These are phyloP conservation scores for Nixonia krombeini DNA, from an alignment of 1,140 invertebrate genomes.

Conservation along the genomic window DNA sequence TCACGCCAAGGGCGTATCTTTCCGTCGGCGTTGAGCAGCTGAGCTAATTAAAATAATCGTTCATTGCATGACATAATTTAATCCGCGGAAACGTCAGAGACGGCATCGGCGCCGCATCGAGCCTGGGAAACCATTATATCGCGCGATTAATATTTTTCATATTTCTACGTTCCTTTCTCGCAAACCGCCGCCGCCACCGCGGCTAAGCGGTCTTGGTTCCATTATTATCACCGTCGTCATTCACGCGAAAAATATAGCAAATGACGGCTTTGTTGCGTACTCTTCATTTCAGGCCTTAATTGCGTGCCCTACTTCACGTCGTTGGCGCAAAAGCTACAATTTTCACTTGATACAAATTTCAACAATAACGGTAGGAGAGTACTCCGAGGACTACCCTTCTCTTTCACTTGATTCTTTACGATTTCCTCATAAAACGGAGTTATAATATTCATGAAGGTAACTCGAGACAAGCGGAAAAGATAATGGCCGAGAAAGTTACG, in stretches of 20 bases:
- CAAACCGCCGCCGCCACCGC: too few relatives aligned
- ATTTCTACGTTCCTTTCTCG: too few relatives aligned
- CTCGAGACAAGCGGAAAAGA: conserved; percentile 8
- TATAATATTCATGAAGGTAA: conserved; percentile 26
- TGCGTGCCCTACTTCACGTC: conserved; percentile 33
- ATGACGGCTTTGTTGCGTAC: conserved; percentile 28
- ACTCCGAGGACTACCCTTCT: too few relatives aligned
- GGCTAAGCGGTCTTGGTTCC: neutral
- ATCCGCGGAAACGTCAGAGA: conserved; percentile 1
- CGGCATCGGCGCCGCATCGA: too few relatives aligned
- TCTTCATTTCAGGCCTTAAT: conserved; percentile 33
- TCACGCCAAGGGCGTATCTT: conserved; percentile 39
- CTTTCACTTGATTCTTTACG: too few relatives aligned
- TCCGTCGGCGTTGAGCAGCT: conserved; percentile 20
- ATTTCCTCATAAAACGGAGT: conserved; percentile 5
- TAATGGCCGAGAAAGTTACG: neutral
- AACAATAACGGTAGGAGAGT: conserved; percentile 29
- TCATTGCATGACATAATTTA: conserved; percentile 20
- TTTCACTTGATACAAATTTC: conserved; percentile 27
- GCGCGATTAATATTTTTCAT: neutral
- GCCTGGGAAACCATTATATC: neutral
- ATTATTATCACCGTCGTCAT: conserved; percentile 23
- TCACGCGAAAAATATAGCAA: conserved; percentile 15
- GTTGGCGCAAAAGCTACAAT: conserved; percentile 25
- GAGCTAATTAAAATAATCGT: conserved; percentile 37